Evolutionary conservation across 2,888 invertebrate genomes (phyloP), one percentile per base, ranked within the genome.

Genomic region (Temnothorax ravouxi): DNA sequence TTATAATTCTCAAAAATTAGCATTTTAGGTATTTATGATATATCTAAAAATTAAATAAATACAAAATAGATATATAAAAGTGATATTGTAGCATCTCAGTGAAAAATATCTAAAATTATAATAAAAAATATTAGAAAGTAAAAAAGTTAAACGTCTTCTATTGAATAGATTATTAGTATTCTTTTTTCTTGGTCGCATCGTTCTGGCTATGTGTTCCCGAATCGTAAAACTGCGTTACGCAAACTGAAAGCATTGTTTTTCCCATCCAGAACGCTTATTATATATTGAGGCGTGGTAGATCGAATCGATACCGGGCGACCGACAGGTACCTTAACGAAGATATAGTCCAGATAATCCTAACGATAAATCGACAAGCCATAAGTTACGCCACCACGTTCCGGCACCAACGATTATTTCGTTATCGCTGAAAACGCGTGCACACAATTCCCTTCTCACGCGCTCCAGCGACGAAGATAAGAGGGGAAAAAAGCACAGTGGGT

Each of bases 271-370:
- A 59, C 13, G 79, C 47, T 79, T 79, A 79, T 79, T 79, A 79
- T 71, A 79, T 71, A 79, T 69, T 34, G 21, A 79, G 79, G 79
- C 79, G 79, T 79, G 79, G 79, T 79, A 79, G 79, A 79, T 79
- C 47, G 59, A 18, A 71, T 47, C 71, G 79, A 79, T 79, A 79
- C 29, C 56, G 34, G 54, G 34, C 71, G 34, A 79, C 79, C 71
- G 79, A 71, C 79, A 79, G 79, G 79, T 79, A 71, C 47, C 59
- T 5, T 59, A 79, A 79, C 79, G 34, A 79, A 79, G 79, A 79
- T 79, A 79, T 69, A 79, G 79, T 34, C 21, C 71, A 71, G 79
- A 79, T 79, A 79, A 79, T 71, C 47, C 59, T 71, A 47, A 79
- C 79, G 79, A 79, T 79, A 79, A 79, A 79, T 79, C 79, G 79